Evolutionary conservation across 1,140 invertebrate genomes (phyloP).

Genomic region (Himalopsyche phryganea): DNA sequence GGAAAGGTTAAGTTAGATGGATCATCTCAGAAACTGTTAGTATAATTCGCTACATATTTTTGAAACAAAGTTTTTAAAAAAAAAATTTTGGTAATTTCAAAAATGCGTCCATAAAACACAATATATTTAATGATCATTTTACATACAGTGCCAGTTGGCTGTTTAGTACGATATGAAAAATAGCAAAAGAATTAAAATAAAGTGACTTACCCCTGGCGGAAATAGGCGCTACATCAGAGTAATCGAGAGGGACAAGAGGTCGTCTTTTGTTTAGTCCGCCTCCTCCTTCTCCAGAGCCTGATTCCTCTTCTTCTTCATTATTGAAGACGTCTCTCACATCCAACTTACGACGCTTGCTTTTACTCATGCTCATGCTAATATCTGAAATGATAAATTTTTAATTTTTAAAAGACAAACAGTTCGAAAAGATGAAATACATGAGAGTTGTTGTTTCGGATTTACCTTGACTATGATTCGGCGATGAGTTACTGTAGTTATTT

Average conservation of each 20-base stretch:
- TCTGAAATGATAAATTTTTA: too few relatives aligned
- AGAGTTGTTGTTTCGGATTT: not conserved
- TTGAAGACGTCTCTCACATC: constrained; percentile 89
- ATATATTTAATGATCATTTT: too few relatives aligned
- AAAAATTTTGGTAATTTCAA: too few relatives aligned
- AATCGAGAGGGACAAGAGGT: constrained; percentile 30
- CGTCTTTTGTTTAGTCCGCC: constrained; percentile 12
- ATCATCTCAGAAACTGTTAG: too few relatives aligned
- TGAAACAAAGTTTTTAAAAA: too few relatives aligned
- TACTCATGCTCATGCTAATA: constrained; percentile 23
- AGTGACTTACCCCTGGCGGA: not conserved
- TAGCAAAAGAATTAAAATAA: too few relatives aligned
- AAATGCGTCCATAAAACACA: too few relatives aligned
- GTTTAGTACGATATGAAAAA: too few relatives aligned
- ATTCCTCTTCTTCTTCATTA: constrained; percentile 83
- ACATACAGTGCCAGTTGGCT: too few relatives aligned
- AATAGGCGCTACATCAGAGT: constrained; percentile 32
- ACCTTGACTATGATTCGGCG: constrained; percentile 22
- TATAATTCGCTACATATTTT: too few relatives aligned
- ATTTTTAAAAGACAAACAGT: not conserved
- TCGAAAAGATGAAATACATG: not conserved
- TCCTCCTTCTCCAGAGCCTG: constrained; percentile 31
- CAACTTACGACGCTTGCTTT: constrained; percentile 68
- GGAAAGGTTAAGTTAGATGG: too few relatives aligned
- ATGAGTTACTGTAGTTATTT: constrained; percentile 22